Percentiles rank a stretch among this genome's conserved stretches.
phyloP scores from a whole-genome alignment of 92 coral and sea anemone genomes.

The Epizoanthus scotinus region DNA sequence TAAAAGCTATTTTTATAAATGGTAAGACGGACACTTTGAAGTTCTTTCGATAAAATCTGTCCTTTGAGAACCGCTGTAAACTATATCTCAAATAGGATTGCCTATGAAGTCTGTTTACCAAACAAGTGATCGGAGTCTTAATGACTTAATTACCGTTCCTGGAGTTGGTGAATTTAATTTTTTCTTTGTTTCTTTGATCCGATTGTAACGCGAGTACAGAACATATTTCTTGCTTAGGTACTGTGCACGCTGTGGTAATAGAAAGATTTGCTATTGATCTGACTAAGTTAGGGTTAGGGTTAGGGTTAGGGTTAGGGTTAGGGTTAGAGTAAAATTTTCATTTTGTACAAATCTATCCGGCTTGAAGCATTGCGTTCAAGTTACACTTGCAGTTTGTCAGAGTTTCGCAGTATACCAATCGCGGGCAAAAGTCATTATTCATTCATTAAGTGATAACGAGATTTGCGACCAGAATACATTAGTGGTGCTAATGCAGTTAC shows the following conservation, averaged over 20 bases:
- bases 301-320: no score
- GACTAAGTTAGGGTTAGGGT: no score
- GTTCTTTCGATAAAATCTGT: conserved; percentile 13
- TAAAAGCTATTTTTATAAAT: background rate
- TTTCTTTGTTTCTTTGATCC: conserved; percentile 39
- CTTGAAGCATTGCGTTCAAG: background rate
- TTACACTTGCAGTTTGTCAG: no score
- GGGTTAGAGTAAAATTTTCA: conserved; percentile 6
- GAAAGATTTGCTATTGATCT: background rate
- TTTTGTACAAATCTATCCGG: background rate
- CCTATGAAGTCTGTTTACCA: conserved; percentile 42
- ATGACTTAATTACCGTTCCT: conserved; percentile 44
- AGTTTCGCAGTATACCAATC: background rate
- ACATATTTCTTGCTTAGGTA: background rate
- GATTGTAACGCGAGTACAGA: conserved; percentile 25
- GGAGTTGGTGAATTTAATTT: conserved; percentile 43
- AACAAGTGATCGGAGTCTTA: conserved; percentile 41
- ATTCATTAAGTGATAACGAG: conserved; percentile 8
- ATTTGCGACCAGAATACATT: background rate
- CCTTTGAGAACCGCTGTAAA: background rate
- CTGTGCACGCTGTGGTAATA: background rate
- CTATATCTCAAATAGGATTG: conserved; percentile 19
- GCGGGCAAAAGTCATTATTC: background rate
- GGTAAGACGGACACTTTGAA: background rate
- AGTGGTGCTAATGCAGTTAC: background rate